Conservation (phyloP, 2,797 vertebrate genomes). For the Onychomys leucogaster region DNA sequence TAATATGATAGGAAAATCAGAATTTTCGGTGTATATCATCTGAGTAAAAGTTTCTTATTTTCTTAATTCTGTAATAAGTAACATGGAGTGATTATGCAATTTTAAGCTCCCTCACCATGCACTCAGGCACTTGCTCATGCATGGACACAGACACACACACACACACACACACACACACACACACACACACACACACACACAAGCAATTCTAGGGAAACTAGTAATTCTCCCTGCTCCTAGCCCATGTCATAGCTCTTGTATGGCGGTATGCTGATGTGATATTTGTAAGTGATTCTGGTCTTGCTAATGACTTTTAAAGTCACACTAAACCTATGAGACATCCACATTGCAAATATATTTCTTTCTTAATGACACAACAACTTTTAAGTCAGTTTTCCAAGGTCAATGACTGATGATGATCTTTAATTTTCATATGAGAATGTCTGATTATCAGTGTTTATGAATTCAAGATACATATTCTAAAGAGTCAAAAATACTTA, state of each 20-base stretch:
- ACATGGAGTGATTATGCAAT: background rate
- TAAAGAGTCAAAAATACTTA: background rate
- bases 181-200: background rate
- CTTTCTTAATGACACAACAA: background rate
- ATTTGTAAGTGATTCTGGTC: background rate
- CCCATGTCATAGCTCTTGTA: fast-evolving
- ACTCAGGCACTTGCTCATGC: background rate
- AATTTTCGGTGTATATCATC: slow-evolving; percentile 4
- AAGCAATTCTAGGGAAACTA: background rate
- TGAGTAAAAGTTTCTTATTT: background rate
- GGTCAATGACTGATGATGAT: background rate
- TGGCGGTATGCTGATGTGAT: background rate
- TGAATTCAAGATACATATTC: background rate
- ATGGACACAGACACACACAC: background rate
- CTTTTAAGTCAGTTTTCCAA: background rate
- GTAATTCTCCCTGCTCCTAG: background rate
- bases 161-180: background rate
- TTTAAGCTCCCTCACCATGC: background rate
- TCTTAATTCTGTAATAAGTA: background rate
- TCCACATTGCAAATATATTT: background rate
- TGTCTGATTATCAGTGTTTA: background rate
- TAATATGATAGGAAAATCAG: slow-evolving; percentile 18
- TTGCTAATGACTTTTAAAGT: slow-evolving; percentile 4
- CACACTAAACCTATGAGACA: background rate
- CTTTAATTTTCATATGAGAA: background rate